Evolutionary conservation across 2,888 invertebrate genomes (phyloP).

Genomic region (Sycophila texana): DNA sequence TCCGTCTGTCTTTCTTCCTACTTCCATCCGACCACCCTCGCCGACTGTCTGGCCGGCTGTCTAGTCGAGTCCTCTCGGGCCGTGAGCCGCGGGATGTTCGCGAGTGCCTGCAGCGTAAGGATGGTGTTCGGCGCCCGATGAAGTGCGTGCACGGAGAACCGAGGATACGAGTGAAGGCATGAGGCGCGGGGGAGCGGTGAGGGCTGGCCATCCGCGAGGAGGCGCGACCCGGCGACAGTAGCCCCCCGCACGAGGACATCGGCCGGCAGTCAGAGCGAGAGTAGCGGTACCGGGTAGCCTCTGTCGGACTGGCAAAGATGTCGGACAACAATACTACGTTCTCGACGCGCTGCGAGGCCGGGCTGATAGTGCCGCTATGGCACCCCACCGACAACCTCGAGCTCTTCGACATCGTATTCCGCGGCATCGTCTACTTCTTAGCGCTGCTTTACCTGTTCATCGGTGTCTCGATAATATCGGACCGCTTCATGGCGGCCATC

Average conservation of each 20-base stretch:
- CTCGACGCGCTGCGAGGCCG: conserved; percentile 85
- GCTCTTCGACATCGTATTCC: conserved; percentile 85
- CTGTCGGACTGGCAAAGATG: conserved; percentile 59
- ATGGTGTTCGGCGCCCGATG: not conserved
- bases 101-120: not conserved
- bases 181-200: not conserved
- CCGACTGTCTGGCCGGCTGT: not conserved
- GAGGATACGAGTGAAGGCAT: not conserved
- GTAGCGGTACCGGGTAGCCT: conserved; percentile 3
- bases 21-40: conserved; percentile 8
- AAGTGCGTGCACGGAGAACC: not conserved
- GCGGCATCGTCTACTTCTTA: conserved; percentile 94
- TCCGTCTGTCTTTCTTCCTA: not conserved
- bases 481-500: conserved; percentile 99
- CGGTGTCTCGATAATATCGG: conserved; percentile 98
- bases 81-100: not conserved
- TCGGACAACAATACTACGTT: conserved; percentile 68
- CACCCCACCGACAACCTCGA: conserved; percentile 86
- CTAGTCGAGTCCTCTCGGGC: not conserved
- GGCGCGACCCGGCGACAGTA: not conserved
- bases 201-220: not conserved
- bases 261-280: not conserved
- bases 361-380: conserved; percentile 94
- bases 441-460: conserved; percentile 95
- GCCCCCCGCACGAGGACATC: not conserved